Percentiles rank a stretch among this genome's conserved stretches.
These are phyloP conservation scores for Alfaro cultratus DNA, from an alignment of 2,797 vertebrate genomes.

Conservation along the genomic window DNA sequence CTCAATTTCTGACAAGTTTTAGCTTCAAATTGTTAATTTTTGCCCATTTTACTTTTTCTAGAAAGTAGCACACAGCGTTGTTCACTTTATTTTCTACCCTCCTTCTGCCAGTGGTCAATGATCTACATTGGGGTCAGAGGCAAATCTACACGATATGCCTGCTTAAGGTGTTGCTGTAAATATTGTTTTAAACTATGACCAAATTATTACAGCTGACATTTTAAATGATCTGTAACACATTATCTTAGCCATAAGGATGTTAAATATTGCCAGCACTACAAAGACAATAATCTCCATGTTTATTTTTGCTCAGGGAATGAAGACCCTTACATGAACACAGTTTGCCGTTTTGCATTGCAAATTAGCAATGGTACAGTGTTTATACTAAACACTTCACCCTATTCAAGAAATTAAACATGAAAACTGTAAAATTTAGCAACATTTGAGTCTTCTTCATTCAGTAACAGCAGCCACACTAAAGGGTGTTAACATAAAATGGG, in stretches of 20 bases:
- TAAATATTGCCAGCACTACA: background rate
- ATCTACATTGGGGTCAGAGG: background rate
- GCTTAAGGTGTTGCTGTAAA: background rate
- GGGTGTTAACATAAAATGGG: background rate
- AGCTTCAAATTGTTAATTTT: too few relatives aligned
- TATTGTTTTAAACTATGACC: too few relatives aligned
- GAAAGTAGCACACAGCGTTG: background rate
- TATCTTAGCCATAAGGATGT: background rate
- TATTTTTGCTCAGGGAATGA: background rate
- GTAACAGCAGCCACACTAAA: background rate
- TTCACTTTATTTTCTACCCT: background rate
- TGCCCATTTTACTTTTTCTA: too few relatives aligned
- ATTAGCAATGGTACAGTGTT: too few relatives aligned
- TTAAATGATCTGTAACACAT: too few relatives aligned
- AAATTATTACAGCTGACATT: too few relatives aligned
- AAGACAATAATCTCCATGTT: background rate
- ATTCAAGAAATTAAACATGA: too few relatives aligned
- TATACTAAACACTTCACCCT: too few relatives aligned
- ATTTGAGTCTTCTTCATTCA: background rate
- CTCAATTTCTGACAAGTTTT: background rate
- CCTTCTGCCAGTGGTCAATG: background rate
- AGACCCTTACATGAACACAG: background rate
- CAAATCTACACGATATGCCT: background rate
- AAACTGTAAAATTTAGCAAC: background rate
- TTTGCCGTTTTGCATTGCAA: too few relatives aligned